A percentile compares a stretch with the other conserved stretches of the same genome.
These are phyloP conservation scores for Ceratothoa steindachneri DNA, from an alignment of 2,888 invertebrate genomes.

Conservation along the genomic window DNA sequence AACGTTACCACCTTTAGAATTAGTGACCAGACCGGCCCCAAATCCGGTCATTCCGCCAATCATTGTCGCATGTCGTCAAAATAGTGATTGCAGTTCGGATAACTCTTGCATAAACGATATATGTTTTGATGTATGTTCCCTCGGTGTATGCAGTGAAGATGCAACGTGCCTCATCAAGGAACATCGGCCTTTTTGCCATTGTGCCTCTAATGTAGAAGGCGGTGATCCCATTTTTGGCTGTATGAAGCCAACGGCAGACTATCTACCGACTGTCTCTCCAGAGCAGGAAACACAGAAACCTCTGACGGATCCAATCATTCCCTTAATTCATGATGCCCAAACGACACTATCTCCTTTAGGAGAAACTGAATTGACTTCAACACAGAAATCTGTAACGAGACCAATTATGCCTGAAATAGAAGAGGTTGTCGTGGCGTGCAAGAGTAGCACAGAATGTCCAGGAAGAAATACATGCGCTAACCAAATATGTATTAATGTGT, in stretches of 20 bases:
- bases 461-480: slow-evolving; percentile 45
- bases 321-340: background rate
- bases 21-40: slow-evolving; percentile 17
- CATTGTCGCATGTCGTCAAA: slow-evolving; percentile 64
- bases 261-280: background rate
- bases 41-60: slow-evolving; percentile 19
- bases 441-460: slow-evolving; percentile 67
- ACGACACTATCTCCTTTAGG: background rate
- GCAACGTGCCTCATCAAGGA: slow-evolving; percentile 73
- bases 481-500: slow-evolving; percentile 29
- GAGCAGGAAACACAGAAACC: background rate
- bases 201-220: slow-evolving; percentile 31
- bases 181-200: slow-evolving; percentile 55
- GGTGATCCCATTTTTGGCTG: slow-evolving; percentile 48
- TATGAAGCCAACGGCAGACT: slow-evolving; percentile 15
- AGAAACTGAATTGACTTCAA: background rate
- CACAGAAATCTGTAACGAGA: background rate
- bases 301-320: background rate
- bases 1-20: no score
- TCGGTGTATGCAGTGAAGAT: slow-evolving; percentile 68
- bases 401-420: slow-evolving; percentile 22
- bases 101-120: slow-evolving; percentile 69
- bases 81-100: slow-evolving; percentile 68
- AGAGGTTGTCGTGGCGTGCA: slow-evolving; percentile 45
- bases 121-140: slow-evolving; percentile 71